Evolutionary conservation across 53 echinoderm and acorn worm species (phyloP), one percentile per base, ranked within the genome.

Genomic region (Apostichopus leukothele): DNA sequence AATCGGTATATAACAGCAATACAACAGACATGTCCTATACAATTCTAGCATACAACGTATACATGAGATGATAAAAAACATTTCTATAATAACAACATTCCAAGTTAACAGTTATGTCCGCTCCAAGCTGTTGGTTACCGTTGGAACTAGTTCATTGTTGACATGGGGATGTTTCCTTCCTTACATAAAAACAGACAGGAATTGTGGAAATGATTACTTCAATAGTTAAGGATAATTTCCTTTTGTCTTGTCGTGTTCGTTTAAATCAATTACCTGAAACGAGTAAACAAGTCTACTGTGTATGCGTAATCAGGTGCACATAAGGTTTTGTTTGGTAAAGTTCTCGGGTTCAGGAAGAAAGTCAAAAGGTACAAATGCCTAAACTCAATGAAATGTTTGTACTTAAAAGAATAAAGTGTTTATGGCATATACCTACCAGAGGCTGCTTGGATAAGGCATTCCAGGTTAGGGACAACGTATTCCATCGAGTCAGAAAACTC

Each of bases 401-500:
- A 67, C n/a, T 16, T 67, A 16, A n/a, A 13, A 67, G 68, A 39
- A 39, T 22, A 16, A 75, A 75, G 19, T 39, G 14, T 9, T 13
- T 75, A 5, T 39, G 75, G 75, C 19, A 75, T 75, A 19, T 16
- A 75, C 75, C 23, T 73, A 98, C 99, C 95, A 83, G 90, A 83
- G 19, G 92, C 87, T 9, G 95, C 99, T 16, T 88, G 74, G 23
- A 96, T 96, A 86, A 98, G 89, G 23, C 93, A 94, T 7, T 96
- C 96, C 39, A 98, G 90, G 54, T 96, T 94, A 2, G 99, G 99
- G 59, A 92, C 92, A 5, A 98, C 90, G 78, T 94, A 96, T 16
- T 93, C 96, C 91, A 98, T 92, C 25, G 93, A 94, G 11, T 94
- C 79, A 6, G 92, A 71, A 88, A 98, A 96, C 79, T 98, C 99